phyloP scores from a whole-genome alignment of 1,140 invertebrate genomes.

The Habropoda laboriosa region DNA sequence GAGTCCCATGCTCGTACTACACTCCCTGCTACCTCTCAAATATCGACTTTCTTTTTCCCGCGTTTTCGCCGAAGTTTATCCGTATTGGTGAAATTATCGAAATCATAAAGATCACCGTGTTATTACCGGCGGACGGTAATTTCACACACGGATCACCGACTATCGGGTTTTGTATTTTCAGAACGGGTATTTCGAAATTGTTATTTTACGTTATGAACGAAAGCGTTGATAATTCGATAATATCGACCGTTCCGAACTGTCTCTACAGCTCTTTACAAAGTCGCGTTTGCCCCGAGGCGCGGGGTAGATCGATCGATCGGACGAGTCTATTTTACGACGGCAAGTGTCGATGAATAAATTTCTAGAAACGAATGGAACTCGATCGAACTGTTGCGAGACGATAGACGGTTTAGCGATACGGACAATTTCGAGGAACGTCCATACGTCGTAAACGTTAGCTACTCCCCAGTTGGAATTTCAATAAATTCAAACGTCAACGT shows the following conservation, averaged over 20 bases:
- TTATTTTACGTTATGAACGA: conserved; percentile 55
- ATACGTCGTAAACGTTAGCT: neutral
- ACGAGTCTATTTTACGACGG: conserved; percentile 27
- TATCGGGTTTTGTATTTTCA: neutral
- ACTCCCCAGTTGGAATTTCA: neutral
- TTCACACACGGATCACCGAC: no score
- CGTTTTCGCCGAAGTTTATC: no score
- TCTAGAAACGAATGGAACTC: neutral
- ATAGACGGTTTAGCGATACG: neutral
- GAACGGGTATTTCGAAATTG: conserved; percentile 46
- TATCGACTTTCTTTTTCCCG: neutral
- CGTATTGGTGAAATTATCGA: conserved; percentile 9
- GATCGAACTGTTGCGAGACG: neutral
- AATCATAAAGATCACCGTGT: neutral
- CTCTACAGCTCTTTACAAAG: conserved; percentile 41
- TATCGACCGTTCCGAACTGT: conserved; percentile 42
- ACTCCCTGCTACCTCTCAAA: neutral
- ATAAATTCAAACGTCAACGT: conserved; percentile 29
- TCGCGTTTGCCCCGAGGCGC: conserved; percentile 27
- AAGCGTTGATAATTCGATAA: conserved; percentile 58
- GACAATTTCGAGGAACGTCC: neutral
- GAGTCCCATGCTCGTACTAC: neutral
- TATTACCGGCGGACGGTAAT: neutral
- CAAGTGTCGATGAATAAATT: conserved; percentile 31
- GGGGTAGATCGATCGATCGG: conserved; percentile 7